phyloP scores from a whole-genome alignment of 2,888 invertebrate genomes.

The Parascotia fuliginaria region DNA sequence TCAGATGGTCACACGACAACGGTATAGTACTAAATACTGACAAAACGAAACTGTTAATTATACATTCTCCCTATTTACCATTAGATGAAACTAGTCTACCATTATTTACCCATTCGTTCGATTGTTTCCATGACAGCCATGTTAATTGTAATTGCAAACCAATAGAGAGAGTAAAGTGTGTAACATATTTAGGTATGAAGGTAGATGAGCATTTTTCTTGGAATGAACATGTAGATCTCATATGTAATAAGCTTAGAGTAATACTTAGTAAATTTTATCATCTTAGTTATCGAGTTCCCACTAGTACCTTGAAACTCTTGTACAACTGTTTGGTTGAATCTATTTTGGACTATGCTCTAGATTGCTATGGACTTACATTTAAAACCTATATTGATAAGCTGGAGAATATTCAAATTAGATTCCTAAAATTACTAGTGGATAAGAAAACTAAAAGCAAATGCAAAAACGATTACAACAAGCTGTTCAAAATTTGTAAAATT shows the following conservation, averaged over 20 bases:
- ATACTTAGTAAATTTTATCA: not conserved
- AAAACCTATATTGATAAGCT: not conserved
- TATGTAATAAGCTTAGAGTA: slow-evolving; percentile 1
- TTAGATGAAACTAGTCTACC: not conserved
- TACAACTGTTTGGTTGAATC: not conserved
- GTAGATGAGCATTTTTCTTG: not conserved
- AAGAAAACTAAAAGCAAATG: no score
- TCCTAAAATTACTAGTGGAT: no score
- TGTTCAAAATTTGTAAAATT: no score
- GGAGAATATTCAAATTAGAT: not conserved
- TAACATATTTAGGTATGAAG: not conserved
- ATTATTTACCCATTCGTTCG: not conserved
- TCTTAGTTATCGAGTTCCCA: not conserved
- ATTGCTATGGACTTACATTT: not conserved
- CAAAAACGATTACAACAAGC: no score
- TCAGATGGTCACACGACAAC: slow-evolving; percentile 7
- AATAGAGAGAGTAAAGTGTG: not conserved
- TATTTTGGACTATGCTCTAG: not conserved
- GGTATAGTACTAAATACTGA: slow-evolving; percentile 1
- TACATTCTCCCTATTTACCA: slow-evolving; percentile 5
- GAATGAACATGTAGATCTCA: not conserved
- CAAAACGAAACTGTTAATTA: slow-evolving; percentile 2
- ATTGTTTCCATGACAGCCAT: not conserved
- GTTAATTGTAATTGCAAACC: not conserved
- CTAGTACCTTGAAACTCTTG: not conserved